These are phyloP conservation scores for Pyrrhosoma nymphula DNA, from an alignment of 2,888 invertebrate genomes.

Conservation along the genomic window DNA sequence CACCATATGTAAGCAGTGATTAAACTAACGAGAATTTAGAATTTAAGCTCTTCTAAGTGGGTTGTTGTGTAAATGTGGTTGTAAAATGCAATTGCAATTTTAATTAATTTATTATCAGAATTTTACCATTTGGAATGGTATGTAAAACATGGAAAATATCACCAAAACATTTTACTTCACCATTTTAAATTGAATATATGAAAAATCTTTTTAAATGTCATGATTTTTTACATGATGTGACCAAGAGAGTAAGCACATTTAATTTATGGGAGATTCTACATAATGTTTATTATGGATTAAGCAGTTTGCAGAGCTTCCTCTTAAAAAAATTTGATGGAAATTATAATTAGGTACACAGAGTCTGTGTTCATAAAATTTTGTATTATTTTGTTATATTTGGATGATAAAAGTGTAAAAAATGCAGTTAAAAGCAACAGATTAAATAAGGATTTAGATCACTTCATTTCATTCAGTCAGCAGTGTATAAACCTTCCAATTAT, in stretches of 20 bases:
- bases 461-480: neutral
- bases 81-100: slow-evolving; percentile 6
- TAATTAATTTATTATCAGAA: slow-evolving; percentile 6
- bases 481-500: neutral
- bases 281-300: neutral
- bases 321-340: neutral
- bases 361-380: neutral
- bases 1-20: neutral
- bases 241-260: neutral
- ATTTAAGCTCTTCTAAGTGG: slow-evolving; percentile 36
- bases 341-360: neutral
- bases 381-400: neutral
- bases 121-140: slow-evolving; percentile 26
- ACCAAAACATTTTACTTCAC: neutral
- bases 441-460: neutral
- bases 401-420: neutral
- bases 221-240: neutral
- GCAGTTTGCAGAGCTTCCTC: neutral
- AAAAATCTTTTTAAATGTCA: neutral
- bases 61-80: slow-evolving; percentile 60
- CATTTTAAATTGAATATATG: neutral
- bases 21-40: neutral
- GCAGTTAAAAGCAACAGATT: neutral
- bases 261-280: neutral
- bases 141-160: slow-evolving; percentile 25